phyloP scores from a whole-genome alignment of 2,888 invertebrate genomes.

The Platycnemis pennipes region DNA sequence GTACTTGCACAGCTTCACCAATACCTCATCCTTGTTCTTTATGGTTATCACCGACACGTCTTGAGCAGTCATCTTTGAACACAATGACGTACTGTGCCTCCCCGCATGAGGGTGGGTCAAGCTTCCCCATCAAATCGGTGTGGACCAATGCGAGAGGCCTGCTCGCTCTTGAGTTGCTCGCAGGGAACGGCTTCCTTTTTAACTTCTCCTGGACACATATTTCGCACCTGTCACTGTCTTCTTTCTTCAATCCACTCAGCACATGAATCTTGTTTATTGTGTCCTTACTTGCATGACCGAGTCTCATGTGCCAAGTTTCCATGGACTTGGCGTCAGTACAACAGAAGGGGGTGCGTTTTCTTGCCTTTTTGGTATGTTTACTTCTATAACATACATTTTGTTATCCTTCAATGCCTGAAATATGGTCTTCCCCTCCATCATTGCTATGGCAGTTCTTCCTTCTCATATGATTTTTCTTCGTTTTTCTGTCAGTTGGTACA shows the following conservation, averaged over 20 bases:
- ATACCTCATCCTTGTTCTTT: not conserved
- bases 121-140: not conserved
- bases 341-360: not conserved
- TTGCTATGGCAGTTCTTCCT: not conserved
- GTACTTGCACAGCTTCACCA: too few species aligned
- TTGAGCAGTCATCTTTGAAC: not conserved
- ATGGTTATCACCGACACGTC: not conserved
- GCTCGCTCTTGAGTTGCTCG: not conserved
- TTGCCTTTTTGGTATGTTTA: not conserved
- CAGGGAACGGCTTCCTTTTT: not conserved
- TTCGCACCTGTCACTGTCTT: not conserved
- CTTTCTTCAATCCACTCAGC: not conserved
- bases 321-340: not conserved
- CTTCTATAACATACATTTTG: not conserved
- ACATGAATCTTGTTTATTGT: not conserved
- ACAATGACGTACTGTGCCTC: not conserved
- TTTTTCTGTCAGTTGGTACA: not conserved
- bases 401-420: not conserved
- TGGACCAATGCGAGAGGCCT: not conserved
- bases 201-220: not conserved
- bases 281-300: not conserved
- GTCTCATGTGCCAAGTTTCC: not conserved
- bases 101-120: not conserved
- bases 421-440: not conserved
- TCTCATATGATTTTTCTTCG: not conserved